Conservation (phyloP, 1,140 invertebrate genomes). For the Drosophila melanogaster region Release_6_plus_ISO1_MT NT_033777.3:8642001-8642500, state of each 20-base stretch:
- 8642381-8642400: constrained; percentile 90
- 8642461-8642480: neutral
- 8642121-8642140: constrained; percentile 31
- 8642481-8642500: neutral
- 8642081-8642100: neutral
- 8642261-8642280: neutral
- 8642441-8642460: neutral
- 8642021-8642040: constrained; percentile 22
- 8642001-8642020: constrained; percentile 56
- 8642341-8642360: constrained; percentile 90
- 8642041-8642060: constrained; percentile 20
- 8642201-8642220: neutral
- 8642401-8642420: constrained; percentile 95
- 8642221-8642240: neutral
- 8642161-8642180: constrained; percentile 26
- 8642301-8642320: neutral
- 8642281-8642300: neutral
- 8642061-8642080: constrained; percentile 56
- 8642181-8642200: constrained; percentile 31
- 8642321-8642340: constrained; percentile 86
- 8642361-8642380: constrained; percentile 86
- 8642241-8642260: neutral
- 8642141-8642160: constrained; percentile 34
- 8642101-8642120: neutral
- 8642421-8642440: constrained; percentile 85